Conservation (phyloP, 2,888 invertebrate species). For the Zhuqinia jingwanae region DNA sequence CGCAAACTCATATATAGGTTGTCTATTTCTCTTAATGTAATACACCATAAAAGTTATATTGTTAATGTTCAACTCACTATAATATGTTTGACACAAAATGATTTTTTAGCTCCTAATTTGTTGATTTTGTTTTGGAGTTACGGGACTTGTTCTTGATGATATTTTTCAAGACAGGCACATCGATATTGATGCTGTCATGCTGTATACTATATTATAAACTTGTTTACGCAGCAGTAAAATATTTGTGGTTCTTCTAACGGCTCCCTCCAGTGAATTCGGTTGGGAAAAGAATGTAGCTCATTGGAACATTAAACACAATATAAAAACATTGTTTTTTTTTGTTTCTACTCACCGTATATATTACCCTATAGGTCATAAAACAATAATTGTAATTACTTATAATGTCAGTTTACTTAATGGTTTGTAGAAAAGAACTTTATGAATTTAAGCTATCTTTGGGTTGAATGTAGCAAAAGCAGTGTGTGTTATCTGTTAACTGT, state of each 20-base stretch:
- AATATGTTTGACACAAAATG: not conserved
- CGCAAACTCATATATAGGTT: constrained; percentile 73
- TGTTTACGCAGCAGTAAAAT: not conserved
- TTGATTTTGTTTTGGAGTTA: constrained; percentile 27
- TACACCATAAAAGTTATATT: constrained; percentile 7
- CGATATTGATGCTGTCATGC: not conserved
- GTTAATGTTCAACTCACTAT: constrained; percentile 13
- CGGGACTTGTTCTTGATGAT: constrained; percentile 40
- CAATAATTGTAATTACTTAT: constrained; percentile 20
- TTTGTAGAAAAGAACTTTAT: not conserved
- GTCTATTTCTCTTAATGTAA: constrained; percentile 32
- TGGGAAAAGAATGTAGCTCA: constrained; percentile 57
- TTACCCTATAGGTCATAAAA: constrained; percentile 46
- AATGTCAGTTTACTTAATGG: constrained; percentile 61
- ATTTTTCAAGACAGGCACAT: constrained; percentile 9
- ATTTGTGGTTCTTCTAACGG: not conserved
- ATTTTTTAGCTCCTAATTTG: constrained; percentile 8
- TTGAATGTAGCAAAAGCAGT: constrained; percentile 50
- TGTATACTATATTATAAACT: not conserved
- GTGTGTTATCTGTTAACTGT: constrained; percentile 23
- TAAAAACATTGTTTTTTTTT: constrained; percentile 46
- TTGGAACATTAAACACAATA: constrained; percentile 24
- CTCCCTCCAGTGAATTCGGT: constrained; percentile 13
- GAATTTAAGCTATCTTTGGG: constrained; percentile 55
- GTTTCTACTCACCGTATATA: constrained; percentile 60